Conservation (phyloP, 2,888 invertebrate species). For the Cacoxenus indagator region DNA sequence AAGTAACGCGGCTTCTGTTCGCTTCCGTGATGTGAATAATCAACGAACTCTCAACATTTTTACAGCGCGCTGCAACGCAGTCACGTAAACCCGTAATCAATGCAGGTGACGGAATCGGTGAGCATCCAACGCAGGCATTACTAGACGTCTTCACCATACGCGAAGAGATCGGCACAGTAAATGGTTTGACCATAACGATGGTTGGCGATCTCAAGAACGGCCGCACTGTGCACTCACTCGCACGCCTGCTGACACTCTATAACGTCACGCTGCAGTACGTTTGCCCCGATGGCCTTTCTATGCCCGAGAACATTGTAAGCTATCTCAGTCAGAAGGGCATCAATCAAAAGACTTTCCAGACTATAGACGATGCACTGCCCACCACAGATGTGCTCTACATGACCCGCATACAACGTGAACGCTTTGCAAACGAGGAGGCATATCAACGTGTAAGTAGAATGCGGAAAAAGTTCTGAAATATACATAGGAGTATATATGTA, state of each 20-base stretch:
- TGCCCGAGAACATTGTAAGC: conserved; percentile 89
- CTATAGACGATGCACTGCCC: conserved; percentile 87
- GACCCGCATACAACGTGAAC: conserved; percentile 96
- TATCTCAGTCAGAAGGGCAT: conserved; percentile 86
- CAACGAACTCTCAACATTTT: neutral
- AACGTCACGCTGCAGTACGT: conserved; percentile 94
- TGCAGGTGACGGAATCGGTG: conserved; percentile 97
- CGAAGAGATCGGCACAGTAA: conserved; percentile 98
- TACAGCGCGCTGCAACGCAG: conserved; percentile 83
- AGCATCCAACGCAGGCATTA: conserved; percentile 98
- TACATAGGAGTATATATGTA: neutral
- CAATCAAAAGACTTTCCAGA: conserved; percentile 75
- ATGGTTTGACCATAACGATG: conserved; percentile 96
- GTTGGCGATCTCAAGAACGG: conserved; percentile 99
- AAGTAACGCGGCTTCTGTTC: conserved; percentile 67
- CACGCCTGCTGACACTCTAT: conserved; percentile 92
- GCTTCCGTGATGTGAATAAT: neutral
- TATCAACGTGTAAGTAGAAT: conserved; percentile 81
- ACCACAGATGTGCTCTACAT: conserved; percentile 98
- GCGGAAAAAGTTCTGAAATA: neutral
- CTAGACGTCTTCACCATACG: conserved; percentile 98
- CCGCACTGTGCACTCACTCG: conserved; percentile 97
- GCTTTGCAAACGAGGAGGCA: conserved; percentile 86
- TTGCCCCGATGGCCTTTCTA: conserved; percentile 86
- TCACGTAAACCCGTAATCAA: conserved; percentile 94